Evolutionary conservation across 2,113 vertebrate genomes (phyloP), one percentile per base, ranked within the genome.

Genomic region (Cromileptes altivelis): DNA sequence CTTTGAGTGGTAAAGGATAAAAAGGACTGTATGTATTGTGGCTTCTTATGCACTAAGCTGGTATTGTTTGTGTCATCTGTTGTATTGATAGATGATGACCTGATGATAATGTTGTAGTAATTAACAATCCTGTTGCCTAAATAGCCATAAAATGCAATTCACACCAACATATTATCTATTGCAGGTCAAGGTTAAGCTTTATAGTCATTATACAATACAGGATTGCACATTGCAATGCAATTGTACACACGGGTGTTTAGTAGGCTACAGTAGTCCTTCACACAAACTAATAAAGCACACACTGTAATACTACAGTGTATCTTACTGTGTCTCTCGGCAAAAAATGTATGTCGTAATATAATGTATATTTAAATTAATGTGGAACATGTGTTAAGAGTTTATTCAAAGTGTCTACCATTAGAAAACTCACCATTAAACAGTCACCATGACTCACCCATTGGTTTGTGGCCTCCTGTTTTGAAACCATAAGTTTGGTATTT

Each of bases 201-300:
- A 71, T 50, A 19, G 10, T 64, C 19, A 23, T 50, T 65, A 19
- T 58, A 70, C 53, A 57, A 27, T 63, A 72, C 42, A 56, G 37
- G 27, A 50, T 70, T 58, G 23, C 67, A 72, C 50, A 75, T 42
- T 74, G 61, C 52, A 60, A 64, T 67, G 18, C 52, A 71, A 33
- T 14, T 45, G 17, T 19, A 53, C 52, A 19, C 2, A 19, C 6
- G 33, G 25, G 25, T 17, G 25, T 37, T 21, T 19, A 11, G 30
- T 30, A 25, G 13, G 6, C 12, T 5, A 9, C 25, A 13, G 6
- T 6, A 30, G 27, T 13, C 50, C 10, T 11, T 27, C 7, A 17
- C 21, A 69, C 49, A 52, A 69, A 30, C 65, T 27, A 30, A 21
- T 25, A 15, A 25, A 65, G 64, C 2, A 17, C 42, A 50, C 25